These are phyloP conservation scores for Eumeta japonica DNA, from an alignment of 1,140 invertebrate genomes.

Conservation along the genomic window DNA sequence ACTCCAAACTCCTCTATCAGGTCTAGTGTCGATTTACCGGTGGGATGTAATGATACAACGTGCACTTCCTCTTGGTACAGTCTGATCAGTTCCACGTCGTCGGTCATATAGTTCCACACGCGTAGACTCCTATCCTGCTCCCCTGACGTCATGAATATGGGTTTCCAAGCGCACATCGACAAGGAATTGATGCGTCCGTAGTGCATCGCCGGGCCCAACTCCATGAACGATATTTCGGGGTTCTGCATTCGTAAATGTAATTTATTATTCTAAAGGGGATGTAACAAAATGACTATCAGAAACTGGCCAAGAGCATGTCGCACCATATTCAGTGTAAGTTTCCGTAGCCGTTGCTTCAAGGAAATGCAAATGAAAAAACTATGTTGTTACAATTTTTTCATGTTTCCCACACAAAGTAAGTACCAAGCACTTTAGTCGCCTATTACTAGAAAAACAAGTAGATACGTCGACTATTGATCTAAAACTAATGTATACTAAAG, in stretches of 20 bases:
- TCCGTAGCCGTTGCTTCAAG: too few species aligned
- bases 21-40: conserved; percentile 40
- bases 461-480: too few species aligned
- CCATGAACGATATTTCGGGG: conserved; percentile 46
- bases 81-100: conserved; percentile 74
- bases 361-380: too few species aligned
- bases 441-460: too few species aligned
- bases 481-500: background rate
- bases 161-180: conserved; percentile 84
- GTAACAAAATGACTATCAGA: too few species aligned
- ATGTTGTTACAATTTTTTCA: too few species aligned
- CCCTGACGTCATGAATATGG: conserved; percentile 83
- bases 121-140: conserved; percentile 76
- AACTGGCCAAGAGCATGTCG: too few species aligned
- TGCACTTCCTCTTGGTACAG: conserved; percentile 80
- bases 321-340: too few species aligned
- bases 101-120: conserved; percentile 87
- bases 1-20: too few species aligned
- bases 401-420: too few species aligned
- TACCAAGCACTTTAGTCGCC: too few species aligned
- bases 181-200: conserved; percentile 74
- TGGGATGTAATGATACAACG: conserved; percentile 78
- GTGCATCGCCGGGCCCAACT: conserved; percentile 75
- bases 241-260: conserved; percentile 24
- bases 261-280: too few species aligned